Base-by-base conservation (phyloP, 2,113 vertebrate species). In the Brachyhypopomus gauderio region DNA sequence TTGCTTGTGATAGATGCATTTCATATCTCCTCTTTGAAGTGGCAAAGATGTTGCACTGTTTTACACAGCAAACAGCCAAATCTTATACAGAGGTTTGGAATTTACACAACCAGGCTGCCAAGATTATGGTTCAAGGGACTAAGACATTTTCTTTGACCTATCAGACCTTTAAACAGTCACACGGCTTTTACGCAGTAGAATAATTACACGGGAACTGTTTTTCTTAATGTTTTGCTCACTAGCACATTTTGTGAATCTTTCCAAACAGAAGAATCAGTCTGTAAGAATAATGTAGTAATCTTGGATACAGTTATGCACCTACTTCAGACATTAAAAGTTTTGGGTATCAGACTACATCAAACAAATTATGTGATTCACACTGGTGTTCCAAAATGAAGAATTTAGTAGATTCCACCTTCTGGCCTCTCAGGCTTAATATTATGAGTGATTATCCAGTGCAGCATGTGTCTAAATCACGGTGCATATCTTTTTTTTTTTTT, bases 11-110 rank as follows among this genome's bases (percentile, higher is more conserved):
- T 62, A 81, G 74, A 60, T 60, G 63, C 75, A 74, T 81, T 78
- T 84, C 79, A 74, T 74, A 78, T 80, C 5, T 34, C 55, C 74
- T 72, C 67, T 81, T 81, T 73, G 71, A 27, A 76, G 45, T 70
- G 60, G 64, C 69, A 66, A 14, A 5, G 23, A 81, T 34, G 38
- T 66, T 5, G 20, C 62, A 73, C 36, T 73, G 52, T 56, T 71
- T 66, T 66, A 52, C 64, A 74, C 55, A 80, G 34, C 58, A 52
- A 72, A 56, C 4, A 17, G 60, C 38, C 45, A 1, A 34, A 22
- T 72, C 60, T 56, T 80, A 38, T 16, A 38, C 52, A 80, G 14
- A 22, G n/a, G 34, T 70, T 34, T 70, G 34, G 2, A 70, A 22
- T 22, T 19, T 38, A 38, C 66, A 11, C 19, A 38, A 7, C 3